Conservation (phyloP, 2,888 invertebrate genomes). For the Synergus laeviventris region DNA sequence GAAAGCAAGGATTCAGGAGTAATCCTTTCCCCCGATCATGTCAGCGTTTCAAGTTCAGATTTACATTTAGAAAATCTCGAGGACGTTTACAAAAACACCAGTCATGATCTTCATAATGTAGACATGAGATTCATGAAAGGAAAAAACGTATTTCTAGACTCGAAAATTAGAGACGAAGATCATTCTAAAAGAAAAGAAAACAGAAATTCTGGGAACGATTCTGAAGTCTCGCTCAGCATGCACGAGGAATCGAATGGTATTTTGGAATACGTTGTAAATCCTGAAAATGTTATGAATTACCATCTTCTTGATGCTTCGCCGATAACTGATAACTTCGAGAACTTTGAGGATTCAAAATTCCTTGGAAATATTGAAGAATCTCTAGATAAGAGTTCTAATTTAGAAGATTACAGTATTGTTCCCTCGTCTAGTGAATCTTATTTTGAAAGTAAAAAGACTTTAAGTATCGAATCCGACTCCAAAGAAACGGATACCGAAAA, state of each 20-base stretch:
- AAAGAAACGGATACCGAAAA: not conserved
- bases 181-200: conserved; percentile 4
- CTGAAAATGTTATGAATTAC: not conserved
- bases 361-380: not conserved
- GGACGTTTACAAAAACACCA: conserved; percentile 39
- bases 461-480: not conserved
- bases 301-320: not conserved
- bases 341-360: conserved; percentile 22
- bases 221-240: not conserved
- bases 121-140: conserved; percentile 58
- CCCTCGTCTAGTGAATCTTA: not conserved
- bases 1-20: conserved; percentile 59
- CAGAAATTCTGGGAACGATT: not conserved
- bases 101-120: conserved; percentile 25
- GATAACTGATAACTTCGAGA: conserved; percentile 22
- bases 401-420: not conserved
- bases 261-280: not conserved
- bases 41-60: conserved; percentile 48
- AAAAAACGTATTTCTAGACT: conserved; percentile 51
- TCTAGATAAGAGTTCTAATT: not conserved
- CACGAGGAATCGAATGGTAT: conserved; percentile 1
- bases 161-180: conserved; percentile 26
- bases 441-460: not conserved
- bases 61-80: conserved; percentile 51
- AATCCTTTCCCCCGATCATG: conserved; percentile 48